Conservation (phyloP, 2,113 vertebrate species). For the Paradoxurus hermaphroditus region DNA sequence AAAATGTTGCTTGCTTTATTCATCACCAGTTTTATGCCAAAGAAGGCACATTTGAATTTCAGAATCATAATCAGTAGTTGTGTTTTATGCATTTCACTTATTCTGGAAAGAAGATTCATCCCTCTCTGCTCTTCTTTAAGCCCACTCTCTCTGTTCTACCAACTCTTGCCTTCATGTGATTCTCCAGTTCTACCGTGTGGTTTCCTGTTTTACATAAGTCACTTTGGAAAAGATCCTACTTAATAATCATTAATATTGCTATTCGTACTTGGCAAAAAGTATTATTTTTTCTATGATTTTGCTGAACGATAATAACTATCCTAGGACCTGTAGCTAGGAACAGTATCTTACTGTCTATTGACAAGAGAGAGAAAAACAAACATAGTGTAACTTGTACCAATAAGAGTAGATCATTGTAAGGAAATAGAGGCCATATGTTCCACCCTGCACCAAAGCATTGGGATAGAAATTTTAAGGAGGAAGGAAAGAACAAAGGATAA, state of each 20-base stretch:
- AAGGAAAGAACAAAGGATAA: background rate
- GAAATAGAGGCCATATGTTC: background rate
- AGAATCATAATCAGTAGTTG: background rate
- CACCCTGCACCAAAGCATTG: background rate
- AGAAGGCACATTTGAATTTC: background rate
- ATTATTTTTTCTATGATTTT: background rate
- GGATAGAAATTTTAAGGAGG: background rate
- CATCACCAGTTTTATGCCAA: background rate
- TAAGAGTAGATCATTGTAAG: background rate
- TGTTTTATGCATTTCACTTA: background rate
- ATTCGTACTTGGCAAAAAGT: background rate
- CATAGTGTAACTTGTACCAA: background rate
- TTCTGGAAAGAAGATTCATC: background rate
- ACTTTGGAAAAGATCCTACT: slow-evolving; percentile 6
- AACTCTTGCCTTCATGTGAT: background rate
- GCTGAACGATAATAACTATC: background rate
- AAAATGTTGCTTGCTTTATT: slow-evolving; percentile 5
- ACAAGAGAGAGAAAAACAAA: background rate
- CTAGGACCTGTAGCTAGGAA: background rate
- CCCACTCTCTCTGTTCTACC: background rate
- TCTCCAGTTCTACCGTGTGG: background rate
- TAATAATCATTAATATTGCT: background rate
- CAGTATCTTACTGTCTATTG: background rate
- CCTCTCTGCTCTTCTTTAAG: background rate
- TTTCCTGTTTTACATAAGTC: background rate